Evolutionary conservation across 2,113 vertebrate genomes (phyloP).

Genomic region (Gymnorhina tibicen): DNA sequence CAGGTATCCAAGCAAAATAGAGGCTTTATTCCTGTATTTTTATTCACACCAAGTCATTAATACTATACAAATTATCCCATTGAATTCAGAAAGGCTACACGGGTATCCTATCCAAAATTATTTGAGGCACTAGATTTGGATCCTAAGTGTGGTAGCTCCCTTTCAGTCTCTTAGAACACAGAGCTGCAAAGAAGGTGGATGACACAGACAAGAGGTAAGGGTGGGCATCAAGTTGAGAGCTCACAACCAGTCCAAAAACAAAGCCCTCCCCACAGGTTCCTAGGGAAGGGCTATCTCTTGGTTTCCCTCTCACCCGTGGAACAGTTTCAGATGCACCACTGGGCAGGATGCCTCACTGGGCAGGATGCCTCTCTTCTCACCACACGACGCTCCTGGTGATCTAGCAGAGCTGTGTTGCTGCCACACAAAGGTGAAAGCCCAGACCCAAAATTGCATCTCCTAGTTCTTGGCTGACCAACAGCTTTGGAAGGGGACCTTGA

Average conservation of each 20-base stretch:
- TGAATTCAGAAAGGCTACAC: background rate
- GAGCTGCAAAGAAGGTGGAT: background rate
- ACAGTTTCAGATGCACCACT: background rate
- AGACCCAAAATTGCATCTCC: background rate
- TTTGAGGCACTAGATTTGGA: background rate
- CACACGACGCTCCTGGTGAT: background rate
- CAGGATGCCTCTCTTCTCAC: background rate
- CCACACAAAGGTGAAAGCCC: background rate
- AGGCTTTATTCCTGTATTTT: background rate
- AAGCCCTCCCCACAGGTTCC: background rate
- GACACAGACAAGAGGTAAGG: background rate
- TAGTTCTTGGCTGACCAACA: background rate
- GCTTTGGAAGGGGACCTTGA: background rate
- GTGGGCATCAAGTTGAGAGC: background rate
- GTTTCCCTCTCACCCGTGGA: background rate
- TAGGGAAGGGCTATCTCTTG: background rate
- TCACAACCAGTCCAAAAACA: background rate
- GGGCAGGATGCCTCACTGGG: no score
- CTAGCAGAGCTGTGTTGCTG: background rate
- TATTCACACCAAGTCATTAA: background rate
- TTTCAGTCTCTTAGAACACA: background rate
- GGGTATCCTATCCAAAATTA: background rate
- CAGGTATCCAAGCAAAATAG: background rate
- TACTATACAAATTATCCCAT: background rate
- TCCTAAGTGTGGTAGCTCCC: background rate